Percentiles rank a stretch among this genome's conserved stretches.
These are phyloP conservation scores for Bos javanicus DNA, from an alignment of 2,113 vertebrate genomes.

Conservation along the genomic window DNA sequence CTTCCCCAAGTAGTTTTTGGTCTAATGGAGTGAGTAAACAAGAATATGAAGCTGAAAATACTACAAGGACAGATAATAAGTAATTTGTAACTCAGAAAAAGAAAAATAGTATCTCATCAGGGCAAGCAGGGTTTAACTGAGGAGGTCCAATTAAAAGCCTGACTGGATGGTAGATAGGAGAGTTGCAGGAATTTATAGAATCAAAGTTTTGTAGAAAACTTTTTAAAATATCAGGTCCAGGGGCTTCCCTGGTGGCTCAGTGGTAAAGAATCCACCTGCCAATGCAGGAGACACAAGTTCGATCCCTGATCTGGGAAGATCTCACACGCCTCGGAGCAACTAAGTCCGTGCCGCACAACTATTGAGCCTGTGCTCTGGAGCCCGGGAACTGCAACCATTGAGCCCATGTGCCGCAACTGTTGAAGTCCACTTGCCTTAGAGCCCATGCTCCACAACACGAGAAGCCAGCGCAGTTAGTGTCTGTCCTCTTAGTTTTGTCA, in stretches of 20 bases:
- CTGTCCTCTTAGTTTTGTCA: neutral
- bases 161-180: neutral
- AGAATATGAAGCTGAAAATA: neutral
- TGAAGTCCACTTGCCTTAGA: neutral
- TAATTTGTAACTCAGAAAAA: neutral
- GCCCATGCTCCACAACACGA: neutral
- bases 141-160: neutral
- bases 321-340: accelerated
- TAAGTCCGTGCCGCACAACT: neutral
- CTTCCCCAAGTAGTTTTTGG: neutral
- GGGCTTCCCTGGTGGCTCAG: neutral
- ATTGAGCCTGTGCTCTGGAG: neutral
- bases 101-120: neutral
- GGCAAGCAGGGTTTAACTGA: neutral
- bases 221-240: neutral
- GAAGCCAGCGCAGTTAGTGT: neutral
- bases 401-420: accelerated
- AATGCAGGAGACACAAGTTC: neutral
- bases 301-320: neutral
- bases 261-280: neutral
- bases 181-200: neutral
- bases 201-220: neutral
- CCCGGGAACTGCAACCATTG: accelerated
- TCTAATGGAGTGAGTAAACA: neutral
- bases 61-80: neutral